phyloP scores from a whole-genome alignment of 2,797 vertebrate genomes.

The Clarias platycephalus region DNA sequence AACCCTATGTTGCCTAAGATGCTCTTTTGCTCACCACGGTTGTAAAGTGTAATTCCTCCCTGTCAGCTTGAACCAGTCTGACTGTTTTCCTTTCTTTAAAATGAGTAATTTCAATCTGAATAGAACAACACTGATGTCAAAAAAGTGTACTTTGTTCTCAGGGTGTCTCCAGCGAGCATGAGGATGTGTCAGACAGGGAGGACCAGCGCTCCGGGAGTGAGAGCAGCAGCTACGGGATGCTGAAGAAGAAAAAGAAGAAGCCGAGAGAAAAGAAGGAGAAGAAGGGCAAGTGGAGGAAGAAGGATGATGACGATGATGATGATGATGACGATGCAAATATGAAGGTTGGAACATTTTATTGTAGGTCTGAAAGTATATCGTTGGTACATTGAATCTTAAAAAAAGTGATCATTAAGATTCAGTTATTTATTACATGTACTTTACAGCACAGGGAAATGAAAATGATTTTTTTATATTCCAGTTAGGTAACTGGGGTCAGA shows the following conservation, averaged over 20 bases:
- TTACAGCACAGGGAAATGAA: too few species aligned
- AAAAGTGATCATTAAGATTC: too few species aligned
- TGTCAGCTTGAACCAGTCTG: background rate
- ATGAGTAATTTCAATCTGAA: background rate
- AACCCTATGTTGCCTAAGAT: background rate
- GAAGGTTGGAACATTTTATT: conserved; percentile 66
- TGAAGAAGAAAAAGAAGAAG: conserved; percentile 97
- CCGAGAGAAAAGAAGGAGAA: conserved; percentile 94
- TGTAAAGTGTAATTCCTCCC: background rate
- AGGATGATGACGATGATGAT: conserved; percentile 83
- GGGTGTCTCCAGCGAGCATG: conserved; percentile 79
- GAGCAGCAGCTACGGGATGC: conserved; percentile 86
- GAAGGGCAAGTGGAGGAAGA: conserved; percentile 87
- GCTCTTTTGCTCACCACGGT: background rate
- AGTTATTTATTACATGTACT: too few species aligned
- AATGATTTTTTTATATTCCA: too few species aligned
- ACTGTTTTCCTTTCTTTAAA: background rate
- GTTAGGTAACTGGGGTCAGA: too few species aligned
- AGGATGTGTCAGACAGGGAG: conserved; percentile 83
- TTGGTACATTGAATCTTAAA: background rate
- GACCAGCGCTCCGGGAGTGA: conserved; percentile 88
- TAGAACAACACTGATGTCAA: background rate
- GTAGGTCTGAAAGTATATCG: background rate
- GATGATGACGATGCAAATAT: conserved; percentile 77
- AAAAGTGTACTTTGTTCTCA: conserved; percentile 22